These are phyloP conservation scores for Polylopha cassiicola DNA, from an alignment of 2,888 invertebrate species.

Conservation along the genomic window DNA sequence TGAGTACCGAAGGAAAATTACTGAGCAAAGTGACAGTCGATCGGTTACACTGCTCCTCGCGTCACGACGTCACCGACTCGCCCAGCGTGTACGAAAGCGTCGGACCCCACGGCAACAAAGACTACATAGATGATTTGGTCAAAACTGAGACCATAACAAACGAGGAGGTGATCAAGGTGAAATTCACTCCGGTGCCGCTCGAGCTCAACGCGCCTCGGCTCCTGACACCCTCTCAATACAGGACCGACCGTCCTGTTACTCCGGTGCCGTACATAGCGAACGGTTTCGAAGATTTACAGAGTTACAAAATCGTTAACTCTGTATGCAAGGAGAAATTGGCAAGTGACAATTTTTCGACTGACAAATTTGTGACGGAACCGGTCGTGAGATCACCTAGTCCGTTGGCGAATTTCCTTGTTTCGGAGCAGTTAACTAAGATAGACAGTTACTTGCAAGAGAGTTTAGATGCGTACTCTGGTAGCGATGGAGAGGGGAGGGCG, in stretches of 20 bases:
- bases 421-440: conserved; percentile 65
- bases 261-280: conserved; percentile 54
- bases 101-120: conserved; percentile 44
- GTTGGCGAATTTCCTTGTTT: conserved; percentile 51
- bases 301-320: conserved; percentile 69
- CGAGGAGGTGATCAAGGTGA: conserved; percentile 65
- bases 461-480: conserved; percentile 52
- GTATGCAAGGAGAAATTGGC: conserved; percentile 53
- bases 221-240: conserved; percentile 42
- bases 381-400: conserved; percentile 46
- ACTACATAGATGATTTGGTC: conserved; percentile 59
- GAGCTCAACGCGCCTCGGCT: conserved; percentile 53
- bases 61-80: conserved; percentile 62
- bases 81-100: conserved; percentile 40
- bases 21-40: conserved; percentile 72
- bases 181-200: conserved; percentile 61
- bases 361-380: conserved; percentile 11
- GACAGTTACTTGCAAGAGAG: conserved; percentile 66
- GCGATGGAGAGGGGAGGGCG: conserved; percentile 28
- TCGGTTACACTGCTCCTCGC: conserved; percentile 60
- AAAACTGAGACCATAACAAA: conserved; percentile 70
- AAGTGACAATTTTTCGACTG: conserved; percentile 27
- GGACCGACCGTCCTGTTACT: conserved; percentile 29
- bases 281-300: conserved; percentile 62
- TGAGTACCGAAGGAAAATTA: conserved; percentile 67